These are phyloP conservation scores for Alectura lathami DNA, from an alignment of 2,113 vertebrate genomes.

Conservation along the genomic window DNA sequence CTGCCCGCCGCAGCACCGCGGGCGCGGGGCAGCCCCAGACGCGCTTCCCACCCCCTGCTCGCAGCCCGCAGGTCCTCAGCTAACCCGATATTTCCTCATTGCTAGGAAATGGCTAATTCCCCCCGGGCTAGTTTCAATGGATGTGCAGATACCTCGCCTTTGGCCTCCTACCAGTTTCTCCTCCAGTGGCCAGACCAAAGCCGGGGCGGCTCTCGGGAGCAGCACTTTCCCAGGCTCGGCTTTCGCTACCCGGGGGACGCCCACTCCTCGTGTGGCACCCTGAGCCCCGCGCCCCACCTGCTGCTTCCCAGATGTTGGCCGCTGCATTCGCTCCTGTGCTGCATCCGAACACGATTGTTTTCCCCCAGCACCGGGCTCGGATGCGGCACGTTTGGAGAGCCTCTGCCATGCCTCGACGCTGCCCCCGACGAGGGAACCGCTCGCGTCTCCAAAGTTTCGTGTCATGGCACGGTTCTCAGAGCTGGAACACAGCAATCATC, in stretches of 20 bases:
- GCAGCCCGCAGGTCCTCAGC: conserved; percentile 7
- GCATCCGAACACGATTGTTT: rapidly evolving
- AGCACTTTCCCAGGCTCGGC: background rate
- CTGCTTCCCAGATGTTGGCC: rapidly evolving
- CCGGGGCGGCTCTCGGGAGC: background rate
- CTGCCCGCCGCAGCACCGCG: background rate
- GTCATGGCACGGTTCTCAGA: background rate
- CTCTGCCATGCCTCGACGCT: rapidly evolving
- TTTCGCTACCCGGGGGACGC: background rate
- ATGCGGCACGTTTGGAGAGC: rapidly evolving
- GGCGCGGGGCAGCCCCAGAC: too few species aligned
- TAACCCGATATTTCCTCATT: conserved; percentile 31
- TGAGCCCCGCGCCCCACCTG: rapidly evolving
- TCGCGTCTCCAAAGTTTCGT: rapidly evolving
- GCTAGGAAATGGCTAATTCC: conserved; percentile 52
- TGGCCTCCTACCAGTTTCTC: conserved; percentile 53
- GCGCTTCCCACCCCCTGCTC: background rate
- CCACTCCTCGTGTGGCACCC: background rate
- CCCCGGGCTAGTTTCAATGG: conserved; percentile 50
- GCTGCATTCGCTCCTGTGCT: background rate
- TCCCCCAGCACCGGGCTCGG: rapidly evolving
- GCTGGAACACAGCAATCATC: background rate
- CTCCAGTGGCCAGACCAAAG: background rate
- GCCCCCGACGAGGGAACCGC: background rate
- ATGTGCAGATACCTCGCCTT: background rate